Percentiles rank a stretch among this genome's conserved stretches.
These are phyloP conservation scores for Globodera ellingtonae DNA, from an alignment of 1,140 invertebrate species.

Conservation along the genomic window DNA sequence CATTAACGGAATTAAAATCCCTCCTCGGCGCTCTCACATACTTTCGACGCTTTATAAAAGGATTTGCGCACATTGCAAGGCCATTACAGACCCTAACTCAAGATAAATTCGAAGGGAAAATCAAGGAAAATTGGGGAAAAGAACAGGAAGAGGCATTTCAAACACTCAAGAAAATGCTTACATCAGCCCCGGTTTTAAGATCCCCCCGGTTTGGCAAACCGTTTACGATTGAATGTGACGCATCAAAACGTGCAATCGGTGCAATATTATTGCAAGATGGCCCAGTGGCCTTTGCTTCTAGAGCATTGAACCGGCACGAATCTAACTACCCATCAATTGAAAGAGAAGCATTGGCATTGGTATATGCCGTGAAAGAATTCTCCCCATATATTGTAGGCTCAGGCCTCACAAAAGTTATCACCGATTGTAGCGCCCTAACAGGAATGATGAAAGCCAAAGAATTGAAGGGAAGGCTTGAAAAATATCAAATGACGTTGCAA, in stretches of 20 bases:
- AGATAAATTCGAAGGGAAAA: no score
- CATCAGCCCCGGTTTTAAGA: slow-evolving; percentile 15
- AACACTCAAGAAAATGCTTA: slow-evolving; percentile 15
- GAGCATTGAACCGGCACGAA: slow-evolving; percentile 23
- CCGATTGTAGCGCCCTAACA: slow-evolving; percentile 18
- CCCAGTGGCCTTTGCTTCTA: slow-evolving; percentile 16
- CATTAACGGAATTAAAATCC: slow-evolving; percentile 26
- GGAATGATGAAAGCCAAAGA: slow-evolving; percentile 5
- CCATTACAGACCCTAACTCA: no score
- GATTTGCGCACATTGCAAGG: slow-evolving; percentile 6
- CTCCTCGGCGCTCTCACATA: slow-evolving; percentile 1
- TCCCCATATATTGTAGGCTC: slow-evolving; percentile 22
- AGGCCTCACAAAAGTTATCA: slow-evolving; percentile 20
- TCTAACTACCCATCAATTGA: slow-evolving; percentile 32
- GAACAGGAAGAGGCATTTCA: slow-evolving; percentile 21
- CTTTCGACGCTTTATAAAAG: background rate
- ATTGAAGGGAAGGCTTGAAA: slow-evolving; percentile 1
- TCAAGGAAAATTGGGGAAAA: slow-evolving; percentile 15
- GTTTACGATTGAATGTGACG: slow-evolving; percentile 31
- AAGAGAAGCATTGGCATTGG: slow-evolving; percentile 24
- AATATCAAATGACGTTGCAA: slow-evolving; percentile 27
- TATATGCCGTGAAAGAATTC: slow-evolving; percentile 23
- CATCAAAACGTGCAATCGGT: background rate
- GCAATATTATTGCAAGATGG: no score
- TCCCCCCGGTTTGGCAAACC: slow-evolving; percentile 27